Conservation (phyloP, 1,140 invertebrate species). For the Neodiprion pinetum region DNA sequence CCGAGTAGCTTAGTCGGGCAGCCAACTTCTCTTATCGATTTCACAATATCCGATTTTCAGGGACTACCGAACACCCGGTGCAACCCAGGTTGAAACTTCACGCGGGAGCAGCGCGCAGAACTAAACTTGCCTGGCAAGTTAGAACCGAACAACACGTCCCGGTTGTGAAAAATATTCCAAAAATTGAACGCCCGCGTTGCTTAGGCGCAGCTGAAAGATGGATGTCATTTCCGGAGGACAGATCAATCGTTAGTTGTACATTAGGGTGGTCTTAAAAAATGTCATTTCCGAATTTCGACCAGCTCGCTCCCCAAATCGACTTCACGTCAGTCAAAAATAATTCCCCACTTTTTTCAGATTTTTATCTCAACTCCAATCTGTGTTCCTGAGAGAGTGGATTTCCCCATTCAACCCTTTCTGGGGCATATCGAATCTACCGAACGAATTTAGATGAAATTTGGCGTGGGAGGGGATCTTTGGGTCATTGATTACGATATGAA, state of each 20-base stretch:
- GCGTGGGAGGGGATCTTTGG: no score
- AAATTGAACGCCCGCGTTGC: conserved; percentile 49
- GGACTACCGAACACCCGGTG: conserved; percentile 16
- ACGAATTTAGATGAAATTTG: no score
- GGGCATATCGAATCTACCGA: background rate
- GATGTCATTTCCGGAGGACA: conserved; percentile 66
- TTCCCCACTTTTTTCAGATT: no score
- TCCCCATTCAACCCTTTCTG: background rate
- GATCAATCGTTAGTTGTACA: conserved; percentile 60
- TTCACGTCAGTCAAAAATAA: no score
- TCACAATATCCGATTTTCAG: conserved; percentile 17
- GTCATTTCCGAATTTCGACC: conserved; percentile 9
- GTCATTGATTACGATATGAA: no score
- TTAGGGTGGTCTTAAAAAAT: conserved; percentile 6
- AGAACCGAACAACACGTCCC: conserved; percentile 59
- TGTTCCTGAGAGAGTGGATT: no score
- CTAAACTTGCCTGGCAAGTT: conserved; percentile 48
- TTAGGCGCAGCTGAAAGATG: conserved; percentile 65
- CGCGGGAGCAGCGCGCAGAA: conserved; percentile 28
- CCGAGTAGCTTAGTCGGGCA: no score
- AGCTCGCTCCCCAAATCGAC: background rate
- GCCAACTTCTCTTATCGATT: background rate
- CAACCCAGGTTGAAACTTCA: conserved; percentile 10
- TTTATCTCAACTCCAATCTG: no score
- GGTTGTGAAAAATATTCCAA: conserved; percentile 54